Evolutionary conservation across 2,797 vertebrate genomes (phyloP).

Genomic region (Octomys mimax): DNA sequence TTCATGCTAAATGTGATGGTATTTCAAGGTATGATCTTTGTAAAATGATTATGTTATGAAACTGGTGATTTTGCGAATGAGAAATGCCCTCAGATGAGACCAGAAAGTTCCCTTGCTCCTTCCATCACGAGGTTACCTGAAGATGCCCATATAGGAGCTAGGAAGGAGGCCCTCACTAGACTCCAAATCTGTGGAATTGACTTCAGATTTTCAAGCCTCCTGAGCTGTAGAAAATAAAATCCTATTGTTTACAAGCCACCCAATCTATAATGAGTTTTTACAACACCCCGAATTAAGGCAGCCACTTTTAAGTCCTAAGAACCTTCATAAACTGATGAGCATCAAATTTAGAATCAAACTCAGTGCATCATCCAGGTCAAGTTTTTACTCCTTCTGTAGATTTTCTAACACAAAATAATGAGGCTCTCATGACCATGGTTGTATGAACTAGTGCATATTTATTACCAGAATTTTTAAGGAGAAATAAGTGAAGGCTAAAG

Average conservation of each 20-base stretch:
- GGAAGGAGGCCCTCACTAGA: neutral
- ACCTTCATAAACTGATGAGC: neutral
- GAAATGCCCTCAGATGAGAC: neutral
- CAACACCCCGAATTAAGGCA: neutral
- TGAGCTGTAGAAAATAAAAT: neutral
- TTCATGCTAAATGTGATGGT: neutral
- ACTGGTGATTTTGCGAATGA: neutral
- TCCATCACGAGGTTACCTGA: neutral
- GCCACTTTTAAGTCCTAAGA: neutral
- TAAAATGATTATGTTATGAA: neutral
- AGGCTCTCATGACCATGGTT: neutral
- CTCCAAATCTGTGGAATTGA: neutral
- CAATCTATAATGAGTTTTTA: neutral
- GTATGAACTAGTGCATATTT: neutral
- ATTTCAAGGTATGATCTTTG: neutral
- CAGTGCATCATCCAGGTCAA: neutral
- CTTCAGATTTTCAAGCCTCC: neutral
- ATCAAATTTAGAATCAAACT: constrained; percentile 9
- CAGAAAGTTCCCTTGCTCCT: neutral
- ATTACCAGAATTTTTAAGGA: neutral
- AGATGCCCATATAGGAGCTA: accelerated
- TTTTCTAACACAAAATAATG: constrained; percentile 20
- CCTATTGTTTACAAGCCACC: neutral
- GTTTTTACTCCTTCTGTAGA: neutral
- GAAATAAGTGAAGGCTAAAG: constrained; percentile 30